A percentile compares a stretch with the other conserved stretches of the same genome.
phyloP scores from a whole-genome alignment of 2,888 invertebrate genomes.

The Diarsia dahlii region DNA sequence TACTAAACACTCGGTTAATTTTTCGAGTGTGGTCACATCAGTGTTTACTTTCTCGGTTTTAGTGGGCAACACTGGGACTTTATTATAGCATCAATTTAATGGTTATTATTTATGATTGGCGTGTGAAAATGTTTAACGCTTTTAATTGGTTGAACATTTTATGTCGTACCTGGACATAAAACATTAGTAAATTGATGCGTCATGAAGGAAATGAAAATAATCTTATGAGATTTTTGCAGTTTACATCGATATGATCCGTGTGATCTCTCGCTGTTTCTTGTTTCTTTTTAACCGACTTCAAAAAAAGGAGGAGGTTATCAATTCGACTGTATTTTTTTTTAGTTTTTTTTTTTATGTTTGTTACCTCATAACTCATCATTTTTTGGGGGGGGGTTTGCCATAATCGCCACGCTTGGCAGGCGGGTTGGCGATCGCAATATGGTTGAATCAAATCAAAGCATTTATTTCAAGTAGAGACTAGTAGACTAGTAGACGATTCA shows the following conservation, averaged over 20 bases:
- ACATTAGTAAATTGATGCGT: constrained; percentile 68
- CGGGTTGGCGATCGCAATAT: too few species aligned
- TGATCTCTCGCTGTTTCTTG: constrained; percentile 20
- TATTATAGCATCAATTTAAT: constrained; percentile 81
- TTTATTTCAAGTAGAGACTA: too few species aligned
- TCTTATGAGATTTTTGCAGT: constrained; percentile 55
- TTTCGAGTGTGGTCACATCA: constrained; percentile 73
- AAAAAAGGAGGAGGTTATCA: too few species aligned
- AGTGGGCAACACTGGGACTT: constrained; percentile 75
- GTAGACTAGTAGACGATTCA: too few species aligned
- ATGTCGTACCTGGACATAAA: constrained; percentile 68
- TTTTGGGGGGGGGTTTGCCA: too few species aligned
- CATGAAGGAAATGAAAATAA: constrained; percentile 54
- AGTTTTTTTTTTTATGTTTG: too few species aligned
- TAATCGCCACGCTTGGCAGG: too few species aligned
- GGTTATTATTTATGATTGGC: constrained; percentile 83
- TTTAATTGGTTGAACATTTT: constrained; percentile 74
- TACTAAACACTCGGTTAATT: constrained; percentile 74
- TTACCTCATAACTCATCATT: too few species aligned
- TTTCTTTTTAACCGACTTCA: too few species aligned
- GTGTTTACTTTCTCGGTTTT: constrained; percentile 78
- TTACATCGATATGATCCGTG: constrained; percentile 33
- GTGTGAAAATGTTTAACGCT: constrained; percentile 82
- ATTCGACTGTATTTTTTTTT: too few species aligned
- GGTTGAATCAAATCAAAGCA: too few species aligned